Conservation (phyloP, 37 sponge, comb jelly and placozoan species). For the Chondrilla cf. caribensis region DNA sequence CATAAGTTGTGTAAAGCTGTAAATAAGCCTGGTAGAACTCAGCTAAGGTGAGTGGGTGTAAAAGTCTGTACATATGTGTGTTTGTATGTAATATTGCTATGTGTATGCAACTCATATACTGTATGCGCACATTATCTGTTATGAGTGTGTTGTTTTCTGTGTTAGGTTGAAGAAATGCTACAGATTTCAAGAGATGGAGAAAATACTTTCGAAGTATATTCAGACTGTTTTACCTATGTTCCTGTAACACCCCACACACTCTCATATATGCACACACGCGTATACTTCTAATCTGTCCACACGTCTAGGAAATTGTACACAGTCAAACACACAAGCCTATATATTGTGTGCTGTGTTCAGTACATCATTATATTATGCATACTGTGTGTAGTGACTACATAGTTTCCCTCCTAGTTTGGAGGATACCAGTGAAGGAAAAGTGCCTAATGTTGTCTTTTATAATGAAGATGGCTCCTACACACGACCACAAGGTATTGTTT, state of each 20-base stretch:
- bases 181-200: not conserved
- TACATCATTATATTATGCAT: too few relatives aligned
- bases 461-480: slow-evolving; percentile 23
- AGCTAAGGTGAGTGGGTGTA: not conserved
- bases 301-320: too few relatives aligned
- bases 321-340: too few relatives aligned
- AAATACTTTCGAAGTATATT: not conserved
- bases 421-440: not conserved
- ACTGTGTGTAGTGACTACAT: too few relatives aligned
- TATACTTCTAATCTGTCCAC: too few relatives aligned
- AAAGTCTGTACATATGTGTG: too few relatives aligned
- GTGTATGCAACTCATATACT: not conserved
- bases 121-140: not conserved
- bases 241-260: too few relatives aligned
- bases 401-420: not conserved
- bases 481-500: slow-evolving; percentile 51
- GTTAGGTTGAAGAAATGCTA: not conserved
- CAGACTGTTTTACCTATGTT: too few relatives aligned
- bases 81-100: too few relatives aligned
- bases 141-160: not conserved
- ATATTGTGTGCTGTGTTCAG: too few relatives aligned
- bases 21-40: not conserved
- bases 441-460: not conserved
- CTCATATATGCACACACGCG: too few relatives aligned
- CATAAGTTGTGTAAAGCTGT: not conserved